Evolutionary conservation across 2,888 invertebrate genomes (phyloP), one percentile per base, ranked within the genome.

Genomic region (Tyria jacobaeae): DNA sequence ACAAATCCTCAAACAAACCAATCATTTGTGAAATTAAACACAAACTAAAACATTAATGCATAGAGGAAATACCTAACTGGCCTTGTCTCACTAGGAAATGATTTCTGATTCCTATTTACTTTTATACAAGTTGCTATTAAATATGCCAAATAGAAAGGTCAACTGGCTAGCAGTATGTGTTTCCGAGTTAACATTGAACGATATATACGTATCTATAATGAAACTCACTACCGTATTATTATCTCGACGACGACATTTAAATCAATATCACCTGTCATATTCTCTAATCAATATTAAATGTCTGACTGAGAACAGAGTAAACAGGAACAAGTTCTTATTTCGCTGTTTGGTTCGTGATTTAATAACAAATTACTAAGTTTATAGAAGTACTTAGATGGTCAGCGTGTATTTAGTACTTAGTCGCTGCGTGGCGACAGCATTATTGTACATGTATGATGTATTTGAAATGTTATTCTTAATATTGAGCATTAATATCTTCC

Each of bases 81-180:
- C 87, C 87, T 87, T 85, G 81, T 70, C 49, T 50, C 44, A 78
- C 60, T 72, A 86, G 87, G 87, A 88, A 87, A 76, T 81, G 69
- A 73, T 81, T 77, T 77, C 66, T 77, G 75, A 80, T 80, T 79
- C 69, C 65, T 81, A 76, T 80, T 78, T 79, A 77, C 74, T 73
- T 76, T 73, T 81, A 68, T 65, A 69, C 66, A 71, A 79, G 82
- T 81, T 79, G 77, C 78, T 75, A 71, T 73, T 78, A 60, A 70
- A 76, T 79, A 79, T 76, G 80, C 76, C 74, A 78, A 82, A 81
- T 80, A 80, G 82, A 85, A 87, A 87, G 87, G 87, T 86, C 86
- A 84, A 71, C 80, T 57, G 60, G 78, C 80, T 64, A 62, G 71
- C 68, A 63, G 69, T 70, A 74, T 76, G 64, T 83, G 64, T 83